Evolutionary conservation across 2,113 vertebrate species (phyloP).

Genomic region (Pachypanchax playfairii): DNA sequence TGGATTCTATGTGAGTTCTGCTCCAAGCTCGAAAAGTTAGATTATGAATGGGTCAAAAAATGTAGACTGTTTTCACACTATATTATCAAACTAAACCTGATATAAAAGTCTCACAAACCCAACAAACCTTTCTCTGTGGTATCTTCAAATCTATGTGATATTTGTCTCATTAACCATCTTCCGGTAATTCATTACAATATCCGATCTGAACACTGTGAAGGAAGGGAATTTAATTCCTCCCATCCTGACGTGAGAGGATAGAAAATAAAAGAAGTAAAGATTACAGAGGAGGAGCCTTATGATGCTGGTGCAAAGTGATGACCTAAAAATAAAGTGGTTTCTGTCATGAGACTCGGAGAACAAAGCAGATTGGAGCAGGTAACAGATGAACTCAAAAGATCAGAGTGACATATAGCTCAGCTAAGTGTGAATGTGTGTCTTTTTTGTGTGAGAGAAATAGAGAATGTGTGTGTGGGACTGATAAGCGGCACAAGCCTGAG

Average conservation of each 20-base stretch:
- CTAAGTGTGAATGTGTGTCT: conserved; percentile 26
- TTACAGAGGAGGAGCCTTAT: conserved; percentile 19
- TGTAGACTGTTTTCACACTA: too few species aligned
- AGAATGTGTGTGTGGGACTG: conserved; percentile 50
- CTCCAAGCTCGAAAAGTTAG: too few species aligned
- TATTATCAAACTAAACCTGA: too few species aligned
- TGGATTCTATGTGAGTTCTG: too few species aligned
- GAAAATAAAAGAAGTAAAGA: conserved; percentile 13
- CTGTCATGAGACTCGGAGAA: conserved; percentile 47
- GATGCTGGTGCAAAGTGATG: conserved; percentile 40
- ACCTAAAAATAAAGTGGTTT: conserved; percentile 60
- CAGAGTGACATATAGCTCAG: conserved; percentile 54
- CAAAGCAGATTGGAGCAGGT: conserved; percentile 49
- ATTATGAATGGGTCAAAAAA: too few species aligned
- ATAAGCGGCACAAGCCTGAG: conserved; percentile 59
- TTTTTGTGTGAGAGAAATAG: conserved; percentile 40
- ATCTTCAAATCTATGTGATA: background rate
- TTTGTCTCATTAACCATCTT: background rate
- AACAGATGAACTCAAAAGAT: conserved; percentile 61
- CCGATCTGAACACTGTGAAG: conserved; percentile 1
- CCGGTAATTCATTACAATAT: background rate
- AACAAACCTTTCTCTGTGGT: too few species aligned
- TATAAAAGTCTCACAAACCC: too few species aligned
- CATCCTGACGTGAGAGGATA: conserved; percentile 25
- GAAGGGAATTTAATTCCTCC: conserved; percentile 1